Evolutionary conservation across 1,140 invertebrate species (phyloP), one percentile per base, ranked within the genome.

Genomic region (Mizuhopecten yessoensis): DNA sequence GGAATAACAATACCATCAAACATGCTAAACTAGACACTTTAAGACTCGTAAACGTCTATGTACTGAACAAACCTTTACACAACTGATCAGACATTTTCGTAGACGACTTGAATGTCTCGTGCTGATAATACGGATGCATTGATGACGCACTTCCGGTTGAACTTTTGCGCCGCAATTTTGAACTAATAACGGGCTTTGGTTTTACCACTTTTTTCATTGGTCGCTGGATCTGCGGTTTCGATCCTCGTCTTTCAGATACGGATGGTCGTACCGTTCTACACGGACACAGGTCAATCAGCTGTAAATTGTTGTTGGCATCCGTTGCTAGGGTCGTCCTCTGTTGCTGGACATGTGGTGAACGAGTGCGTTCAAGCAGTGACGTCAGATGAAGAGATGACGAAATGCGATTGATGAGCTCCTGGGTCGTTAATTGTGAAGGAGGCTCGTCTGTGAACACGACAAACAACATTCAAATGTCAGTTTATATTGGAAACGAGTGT

Each of bases 171-270:
- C 57, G 57, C n/a, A 75, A 9, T 75, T 75, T 75, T n/a, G 57
- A 29, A 75, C 57, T 75, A 3, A 75, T n/a, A 75, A 75, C 57
- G 57, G 57, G 57, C n/a, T 75, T 75, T n/a, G 57, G 57, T 75
- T 75, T 75, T n/a, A 75, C 11, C 23, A 75, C 11, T 75, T 75
- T 75, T 29, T 75, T 75, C 57, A 75, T 75, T 75, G 57, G 57
- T n/a, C 57, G 57, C 29, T 75, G 57, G 57, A 29, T 5, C 17
- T 75, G 23, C n/a, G 57, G 57, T 17, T 75, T 75, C 57, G 5
- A 29, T 29, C 11, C 5, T 29, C 57, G 57, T 29, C 23, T 29
- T n/a, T 75, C 57, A 29, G 57, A 75, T 29, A 29, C 23, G 1
- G 57, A 75, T 3, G 57, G 23, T 29, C 57, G 57, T n/a, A 29